Evolutionary conservation across 2,797 vertebrate genomes (phyloP), one percentile per base, ranked within the genome.

Genomic region (Ctenosaura bakeri): DNA sequence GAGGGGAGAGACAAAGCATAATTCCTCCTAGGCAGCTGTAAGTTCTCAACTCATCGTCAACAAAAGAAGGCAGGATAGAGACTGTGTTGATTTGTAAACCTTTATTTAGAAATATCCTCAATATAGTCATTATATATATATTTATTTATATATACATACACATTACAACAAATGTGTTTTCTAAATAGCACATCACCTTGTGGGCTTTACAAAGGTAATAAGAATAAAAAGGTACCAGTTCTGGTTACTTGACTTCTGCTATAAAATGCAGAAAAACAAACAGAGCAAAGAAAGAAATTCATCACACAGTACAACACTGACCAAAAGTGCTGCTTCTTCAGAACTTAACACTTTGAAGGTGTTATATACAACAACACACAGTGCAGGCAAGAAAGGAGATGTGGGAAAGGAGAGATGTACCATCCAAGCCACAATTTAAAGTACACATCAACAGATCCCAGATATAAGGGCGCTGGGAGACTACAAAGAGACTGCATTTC

Each of bases 61-160:
- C 32, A 59, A 56, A 88, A 78, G 22, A 71, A 83, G 5, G 7
- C 26, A n/a, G 22, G 2, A 83, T n/a, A 71, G 54, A 90, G 73
- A 56, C 64, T 6, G 10, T 24, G 4, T 90, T 96, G 95, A 92
- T 97, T 97, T 97, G 96, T 96, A 97, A 97, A 97, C 96, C 92
- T 96, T 98, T 98, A 98, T 98, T 98, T 98, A 98, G 97, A 98
- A 98, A 98, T 98, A 96, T 97, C 97, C 96, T 97, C 95, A 95
- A 98, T 98, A 98, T 98, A 98, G 95, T 97, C 98, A 97, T 97
- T 97, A 98, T 97, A 97, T 98, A 98, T 97, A 97, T 97, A 98
- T 90, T 84, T 96, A 96, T 96, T 91, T 94, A 94, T 96, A 96
- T 95, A 77, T 96, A 96, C 95, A 97, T 95, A 97, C 96, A 97